A percentile compares a stretch with the other conserved stretches of the same genome.
These are phyloP conservation scores for Odontophorus gujanensis DNA, from an alignment of 2,113 vertebrate species.

Conservation along the genomic window DNA sequence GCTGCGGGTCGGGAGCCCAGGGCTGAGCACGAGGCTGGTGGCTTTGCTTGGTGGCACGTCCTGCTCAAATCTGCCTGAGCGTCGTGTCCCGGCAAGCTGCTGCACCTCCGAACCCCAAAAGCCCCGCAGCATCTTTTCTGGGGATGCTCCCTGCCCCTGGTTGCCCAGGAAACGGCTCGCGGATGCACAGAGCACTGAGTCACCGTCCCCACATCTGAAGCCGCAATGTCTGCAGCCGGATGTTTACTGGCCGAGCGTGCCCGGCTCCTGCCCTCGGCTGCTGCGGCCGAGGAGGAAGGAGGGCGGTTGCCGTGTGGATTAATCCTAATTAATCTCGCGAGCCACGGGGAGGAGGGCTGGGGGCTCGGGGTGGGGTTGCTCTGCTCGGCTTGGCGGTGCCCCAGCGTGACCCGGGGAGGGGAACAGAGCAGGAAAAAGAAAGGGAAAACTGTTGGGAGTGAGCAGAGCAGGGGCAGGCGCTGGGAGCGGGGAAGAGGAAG, in stretches of 20 bases:
- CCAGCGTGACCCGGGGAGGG: not conserved
- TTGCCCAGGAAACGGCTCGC: constrained; percentile 25
- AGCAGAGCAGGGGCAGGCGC: not conserved
- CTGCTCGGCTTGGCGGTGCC: fast-evolving
- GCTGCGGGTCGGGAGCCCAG: not conserved
- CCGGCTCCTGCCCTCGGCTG: not conserved
- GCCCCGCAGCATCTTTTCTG: not conserved
- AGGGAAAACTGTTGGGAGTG: not conserved
- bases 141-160: constrained; percentile 5
- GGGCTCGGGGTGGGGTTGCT: not conserved
- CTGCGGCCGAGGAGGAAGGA: not conserved
- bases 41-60: not conserved
- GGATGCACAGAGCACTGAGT: not conserved
- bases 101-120: not conserved
- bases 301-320: not conserved
- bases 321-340: not conserved
- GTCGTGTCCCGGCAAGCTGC: not conserved
- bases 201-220: not conserved
- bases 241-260: not conserved
- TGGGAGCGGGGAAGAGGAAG: not conserved
- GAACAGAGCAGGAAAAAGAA: not conserved
- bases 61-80: not conserved
- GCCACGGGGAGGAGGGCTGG: fast-evolving
- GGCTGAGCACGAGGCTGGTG: fast-evolving
- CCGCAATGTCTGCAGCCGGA: not conserved